Evolutionary conservation across 2,888 invertebrate species (phyloP).

Genomic region (Lepetodrilus schrolli): DNA sequence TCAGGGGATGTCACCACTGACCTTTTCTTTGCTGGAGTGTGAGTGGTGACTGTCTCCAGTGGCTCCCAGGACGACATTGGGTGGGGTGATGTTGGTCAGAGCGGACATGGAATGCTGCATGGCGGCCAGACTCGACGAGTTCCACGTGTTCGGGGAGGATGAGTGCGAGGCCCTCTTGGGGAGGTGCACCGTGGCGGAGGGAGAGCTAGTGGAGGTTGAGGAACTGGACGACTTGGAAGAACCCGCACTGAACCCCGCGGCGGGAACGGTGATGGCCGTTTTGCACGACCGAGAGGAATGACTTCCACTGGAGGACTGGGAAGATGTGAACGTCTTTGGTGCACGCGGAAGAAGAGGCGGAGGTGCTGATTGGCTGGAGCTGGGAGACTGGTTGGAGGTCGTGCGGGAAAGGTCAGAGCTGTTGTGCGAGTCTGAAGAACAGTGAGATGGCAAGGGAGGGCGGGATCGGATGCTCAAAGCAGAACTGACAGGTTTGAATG

Average conservation of each 20-base stretch:
- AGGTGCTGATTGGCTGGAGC: conserved; percentile 37
- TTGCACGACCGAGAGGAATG: conserved; percentile 16
- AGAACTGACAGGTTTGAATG: conserved; percentile 52
- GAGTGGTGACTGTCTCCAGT: conserved; percentile 44
- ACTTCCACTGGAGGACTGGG: conserved; percentile 29
- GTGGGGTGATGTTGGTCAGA: conserved; percentile 70
- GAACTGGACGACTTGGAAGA: conserved; percentile 13
- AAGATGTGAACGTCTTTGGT: conserved; percentile 22
- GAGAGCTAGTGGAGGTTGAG: not conserved
- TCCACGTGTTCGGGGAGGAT: conserved; percentile 36
- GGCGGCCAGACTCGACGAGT: conserved; percentile 15
- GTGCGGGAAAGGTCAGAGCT: conserved; percentile 28
- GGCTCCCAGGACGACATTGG: conserved; percentile 74
- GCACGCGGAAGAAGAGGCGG: conserved; percentile 45
- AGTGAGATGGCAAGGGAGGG: conserved; percentile 36
- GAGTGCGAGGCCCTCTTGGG: conserved; percentile 17
- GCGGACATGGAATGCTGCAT: conserved; percentile 80
- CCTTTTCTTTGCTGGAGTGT: conserved; percentile 77
- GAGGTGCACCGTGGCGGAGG: conserved; percentile 4
- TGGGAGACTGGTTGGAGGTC: conserved; percentile 28
- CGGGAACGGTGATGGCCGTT: conserved; percentile 14
- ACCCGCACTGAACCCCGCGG: conserved; percentile 4
- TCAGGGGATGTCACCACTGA: conserved; percentile 71
- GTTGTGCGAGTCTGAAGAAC: conserved; percentile 15
- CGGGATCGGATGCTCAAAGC: conserved; percentile 49